Evolutionary conservation across 1,140 invertebrate species (phyloP), one percentile per base, ranked within the genome.

Genomic region (Drosophila burlai): DNA sequence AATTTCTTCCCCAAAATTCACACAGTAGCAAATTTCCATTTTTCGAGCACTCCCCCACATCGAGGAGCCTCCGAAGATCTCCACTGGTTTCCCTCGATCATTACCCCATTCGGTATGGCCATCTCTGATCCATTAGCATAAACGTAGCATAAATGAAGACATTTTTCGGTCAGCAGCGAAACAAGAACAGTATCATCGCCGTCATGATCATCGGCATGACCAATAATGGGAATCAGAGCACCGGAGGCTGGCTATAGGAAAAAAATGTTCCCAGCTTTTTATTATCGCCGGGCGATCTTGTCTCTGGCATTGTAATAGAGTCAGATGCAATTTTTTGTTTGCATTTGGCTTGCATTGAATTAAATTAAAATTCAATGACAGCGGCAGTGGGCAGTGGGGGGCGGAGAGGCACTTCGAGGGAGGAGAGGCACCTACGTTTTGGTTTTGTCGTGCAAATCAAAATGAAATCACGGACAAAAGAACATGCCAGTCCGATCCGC

Each of bases 311-410:
- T 86, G 83, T 86, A 81, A 81, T 81, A 74, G 80, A 83, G 75
- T 72, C 80, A 79, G 68, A 82, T 83, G 80, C 59, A 78, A 69
- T 79, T 78, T 71, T 78, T 65, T 81, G 65, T 49, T 76, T 81
- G 79, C 64, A 78, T 77, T 81, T 62, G 73, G 72, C 74, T 76
- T 76, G 76, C 67, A 84, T 84, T 81, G 84, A 78, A 90, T 89
- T 89, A 90, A 89, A 89, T 85, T 89, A 90, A 89, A 89, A 90
- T 89, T 89, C 85, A 89, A 90, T 90, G 81, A 81, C 81, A 90
- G 81, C 42, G 79, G 54, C 54, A 38, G 40, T 18, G 52, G 52
- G 40, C 10, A 10, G 43, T 38, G n/a, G 64, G 43, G 45, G 45
- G 5, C 10, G 24, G 13, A 38, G 46, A 34, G 50, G 26, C 24